Base-by-base conservation (phyloP, 2,113 vertebrate species). In the Pelusios castaneus region DNA sequence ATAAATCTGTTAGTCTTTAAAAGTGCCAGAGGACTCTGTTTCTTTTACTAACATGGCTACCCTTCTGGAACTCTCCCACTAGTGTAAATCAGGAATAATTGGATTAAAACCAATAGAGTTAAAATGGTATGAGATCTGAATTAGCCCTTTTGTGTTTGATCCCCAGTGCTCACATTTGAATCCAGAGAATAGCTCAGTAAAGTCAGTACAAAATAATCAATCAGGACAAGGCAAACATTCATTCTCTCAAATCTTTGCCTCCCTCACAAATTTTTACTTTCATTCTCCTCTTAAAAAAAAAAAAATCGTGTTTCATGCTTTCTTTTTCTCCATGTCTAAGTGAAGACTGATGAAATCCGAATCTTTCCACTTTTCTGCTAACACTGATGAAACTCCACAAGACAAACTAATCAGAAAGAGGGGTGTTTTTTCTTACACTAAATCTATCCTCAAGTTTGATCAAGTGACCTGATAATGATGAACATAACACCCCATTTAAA, bases 381-480 rank as follows among this genome's bases (percentile, higher is more conserved):
- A 10, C 49, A 80, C 4, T 22, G 85, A 78, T 51, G 52, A 83
- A 91, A 95, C 89, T 84, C 94, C 76, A 89, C 4, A 41, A 70
- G 41, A 14, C 34, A 56, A 87, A 10, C 58, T 8, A 70, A 80
- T 70, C 29, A 89, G 1, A 89, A 79, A 73, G 34, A 89, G 89
- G n/a, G 34, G 19, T 70, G 63, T 38, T 21, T 7, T 52, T 45
- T 84, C 17, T 70, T 10, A 76, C 8, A 58, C 10, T 89, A 31
- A 49, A 5, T 82, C 70, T 85, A 58, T 85, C 51, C 84, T 92
- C 88, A 82, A 75, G 63, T 80, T 80, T 41, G 79, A 63, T 38
- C 16, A 95, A 80, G 87, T 93, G 80, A 94, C n/a, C n/a, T 96
- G 79, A 5, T 84, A 84, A 90, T 43, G 90, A 34, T 56, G 91